Evolutionary conservation across 2,113 vertebrate species (phyloP).

Genomic region (Alouatta palliata): DNA sequence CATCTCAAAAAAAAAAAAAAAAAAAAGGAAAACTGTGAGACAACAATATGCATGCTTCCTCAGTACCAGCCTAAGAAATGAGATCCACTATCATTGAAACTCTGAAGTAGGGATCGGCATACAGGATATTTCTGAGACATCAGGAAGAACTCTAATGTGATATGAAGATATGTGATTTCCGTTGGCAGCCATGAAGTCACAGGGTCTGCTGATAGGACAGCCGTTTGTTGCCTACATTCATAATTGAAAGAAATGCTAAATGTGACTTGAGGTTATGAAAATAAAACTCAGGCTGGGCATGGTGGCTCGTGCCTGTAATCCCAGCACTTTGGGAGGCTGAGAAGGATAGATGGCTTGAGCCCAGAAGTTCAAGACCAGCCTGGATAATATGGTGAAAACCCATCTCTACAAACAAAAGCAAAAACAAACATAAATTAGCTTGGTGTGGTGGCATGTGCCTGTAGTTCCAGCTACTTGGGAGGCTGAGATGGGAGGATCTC

Average conservation of each 20-base stretch:
- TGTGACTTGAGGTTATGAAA: not conserved
- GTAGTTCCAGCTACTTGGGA: no score
- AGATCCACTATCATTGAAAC: accelerated
- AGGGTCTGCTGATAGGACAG: not conserved
- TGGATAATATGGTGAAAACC: no score
- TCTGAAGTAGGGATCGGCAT: accelerated
- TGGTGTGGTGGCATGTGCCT: no score
- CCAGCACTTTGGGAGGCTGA: no score
- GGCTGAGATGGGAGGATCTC: no score
- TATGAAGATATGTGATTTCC: not conserved
- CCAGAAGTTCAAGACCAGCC: no score
- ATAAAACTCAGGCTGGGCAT: not conserved
- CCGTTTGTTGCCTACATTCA: accelerated
- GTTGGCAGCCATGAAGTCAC: not conserved
- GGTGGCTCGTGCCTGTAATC: no score
- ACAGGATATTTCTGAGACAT: not conserved
- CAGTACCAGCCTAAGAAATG: not conserved
- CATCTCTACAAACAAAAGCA: no score
- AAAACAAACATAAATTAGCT: no score
- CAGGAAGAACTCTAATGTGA: not conserved
- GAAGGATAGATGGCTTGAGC: no score
- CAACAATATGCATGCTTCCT: accelerated
- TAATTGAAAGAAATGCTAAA: not conserved
- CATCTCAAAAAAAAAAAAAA: no score
- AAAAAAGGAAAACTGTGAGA: not conserved